phyloP scores from a whole-genome alignment of 2,888 invertebrate genomes.

The Epinotia nisella region DNA sequence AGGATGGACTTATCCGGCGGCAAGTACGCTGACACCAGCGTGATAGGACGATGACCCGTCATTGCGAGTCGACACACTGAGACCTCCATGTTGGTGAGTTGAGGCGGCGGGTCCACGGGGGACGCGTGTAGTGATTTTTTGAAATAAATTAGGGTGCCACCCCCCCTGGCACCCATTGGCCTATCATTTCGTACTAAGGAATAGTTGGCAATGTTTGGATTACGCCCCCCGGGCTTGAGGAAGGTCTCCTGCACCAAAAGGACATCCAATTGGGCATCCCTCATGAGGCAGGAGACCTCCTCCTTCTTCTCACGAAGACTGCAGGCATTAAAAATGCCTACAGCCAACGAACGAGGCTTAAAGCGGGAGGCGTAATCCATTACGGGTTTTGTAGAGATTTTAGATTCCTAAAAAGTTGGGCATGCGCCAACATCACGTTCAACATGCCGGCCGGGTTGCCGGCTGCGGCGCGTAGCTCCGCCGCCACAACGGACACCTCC shows the following conservation, averaged over 20 bases:
- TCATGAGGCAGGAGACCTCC: constrained; percentile 24
- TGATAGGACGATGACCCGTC: neutral
- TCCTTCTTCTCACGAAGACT: constrained; percentile 8
- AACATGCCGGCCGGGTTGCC: neutral
- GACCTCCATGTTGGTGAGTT: neutral
- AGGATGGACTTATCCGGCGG: neutral
- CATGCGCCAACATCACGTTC: fast-evolving
- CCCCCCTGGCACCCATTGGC: neutral
- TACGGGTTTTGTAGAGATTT: neutral
- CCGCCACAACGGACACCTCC: neutral
- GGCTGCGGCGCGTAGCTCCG: neutral
- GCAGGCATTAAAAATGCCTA: neutral
- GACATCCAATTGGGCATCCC: constrained; percentile 27
- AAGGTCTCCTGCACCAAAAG: constrained; percentile 42
- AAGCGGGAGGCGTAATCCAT: neutral
- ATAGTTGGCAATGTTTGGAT: constrained; percentile 33
- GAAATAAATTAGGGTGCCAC: constrained; percentile 44
- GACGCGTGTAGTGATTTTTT: constrained; percentile 5
- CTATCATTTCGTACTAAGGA: constrained; percentile 27
- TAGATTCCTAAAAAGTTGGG: neutral
- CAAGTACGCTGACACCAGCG: neutral
- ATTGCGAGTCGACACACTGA: neutral
- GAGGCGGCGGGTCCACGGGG: neutral
- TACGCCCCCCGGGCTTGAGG: constrained; percentile 14
- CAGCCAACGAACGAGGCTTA: neutral